These are phyloP conservation scores for Tenthredo mesomela DNA, from an alignment of 2,888 invertebrate species.

Conservation along the genomic window DNA sequence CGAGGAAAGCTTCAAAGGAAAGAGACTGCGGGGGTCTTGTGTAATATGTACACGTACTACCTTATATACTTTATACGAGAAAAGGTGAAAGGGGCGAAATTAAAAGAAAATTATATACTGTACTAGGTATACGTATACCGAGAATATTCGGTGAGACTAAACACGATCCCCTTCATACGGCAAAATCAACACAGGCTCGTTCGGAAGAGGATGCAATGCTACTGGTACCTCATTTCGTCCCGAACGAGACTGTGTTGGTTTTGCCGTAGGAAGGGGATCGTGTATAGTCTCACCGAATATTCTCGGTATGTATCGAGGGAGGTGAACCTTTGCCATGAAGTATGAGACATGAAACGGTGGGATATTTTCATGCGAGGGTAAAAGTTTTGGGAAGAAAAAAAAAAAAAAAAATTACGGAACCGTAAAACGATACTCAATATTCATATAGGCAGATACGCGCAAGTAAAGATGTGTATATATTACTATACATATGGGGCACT, in stretches of 20 bases:
- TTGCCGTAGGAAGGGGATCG: too few relatives aligned
- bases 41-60: neutral
- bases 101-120: neutral
- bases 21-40: neutral
- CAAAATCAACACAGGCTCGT: too few relatives aligned
- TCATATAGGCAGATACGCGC: neutral
- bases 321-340: neutral
- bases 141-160: too few relatives aligned
- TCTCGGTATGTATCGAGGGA: neutral
- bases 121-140: too few relatives aligned
- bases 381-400: too few relatives aligned
- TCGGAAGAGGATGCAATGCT: too few relatives aligned
- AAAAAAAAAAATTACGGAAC: neutral
- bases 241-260: too few relatives aligned
- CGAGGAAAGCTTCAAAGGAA: neutral
- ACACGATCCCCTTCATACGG: too few relatives aligned
- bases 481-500: too few relatives aligned
- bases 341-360: neutral
- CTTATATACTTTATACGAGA: too few relatives aligned
- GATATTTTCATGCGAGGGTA: neutral
- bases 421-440: conserved; percentile 7
- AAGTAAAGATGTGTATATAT: neutral
- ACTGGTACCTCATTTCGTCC: too few relatives aligned
- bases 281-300: too few relatives aligned
- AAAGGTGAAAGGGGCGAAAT: neutral